Base-by-base conservation (phyloP, 2,888 invertebrate species). In the Coelopa pilipes region DNA sequence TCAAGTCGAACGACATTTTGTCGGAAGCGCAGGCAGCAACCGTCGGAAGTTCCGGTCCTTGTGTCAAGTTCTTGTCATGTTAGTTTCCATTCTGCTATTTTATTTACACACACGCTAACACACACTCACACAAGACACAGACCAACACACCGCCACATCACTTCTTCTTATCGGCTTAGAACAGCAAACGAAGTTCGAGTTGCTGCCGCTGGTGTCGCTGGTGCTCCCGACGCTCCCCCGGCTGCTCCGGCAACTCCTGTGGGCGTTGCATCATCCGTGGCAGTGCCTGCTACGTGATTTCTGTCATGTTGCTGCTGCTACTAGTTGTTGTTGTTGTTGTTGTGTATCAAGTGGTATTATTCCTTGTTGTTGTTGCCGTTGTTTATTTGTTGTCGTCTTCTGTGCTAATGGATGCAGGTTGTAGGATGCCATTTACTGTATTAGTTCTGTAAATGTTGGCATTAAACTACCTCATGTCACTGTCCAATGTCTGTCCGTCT, bases 1-100 rank as follows among this genome's bases (percentile, higher is more conserved):
- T n/a, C n/a, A n/a, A n/a, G 66, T 46, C 66, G 50, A 15, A 66
- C 50, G 66, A 66, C 66, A 66, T 66, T 66, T 66, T 66, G 66
- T 50, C 49, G 66, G 66, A 66, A 66, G 50, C 49, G 13, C 24
- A 66, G 12, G 60, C 4, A 66, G 49, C 24, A 19, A 69, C 69
- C 21, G 66, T 12, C 66, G 66, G 66, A 66, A 66, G 57, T 69
- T 69, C 57, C 57, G 59, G 13, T 69, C 34, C 21, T 17, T 34
- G 57, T 55, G 68, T 55, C 53, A 55, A 57, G 53, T 68, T 69
- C 21, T 69, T 55, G 53, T 34, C 34, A 53, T 45, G 57, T 59
- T 34, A 62, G 34, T 24, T 34, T 34, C 34, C 34, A 34, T 62
- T 24, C 62, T 53, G 13, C 15, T 53, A 53, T 53, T 53, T 53